A percentile compares a stretch with the other conserved stretches of the same genome.
Evolutionary conservation across 2,888 invertebrate species (phyloP).

Genomic region (Tuta absoluta): DNA sequence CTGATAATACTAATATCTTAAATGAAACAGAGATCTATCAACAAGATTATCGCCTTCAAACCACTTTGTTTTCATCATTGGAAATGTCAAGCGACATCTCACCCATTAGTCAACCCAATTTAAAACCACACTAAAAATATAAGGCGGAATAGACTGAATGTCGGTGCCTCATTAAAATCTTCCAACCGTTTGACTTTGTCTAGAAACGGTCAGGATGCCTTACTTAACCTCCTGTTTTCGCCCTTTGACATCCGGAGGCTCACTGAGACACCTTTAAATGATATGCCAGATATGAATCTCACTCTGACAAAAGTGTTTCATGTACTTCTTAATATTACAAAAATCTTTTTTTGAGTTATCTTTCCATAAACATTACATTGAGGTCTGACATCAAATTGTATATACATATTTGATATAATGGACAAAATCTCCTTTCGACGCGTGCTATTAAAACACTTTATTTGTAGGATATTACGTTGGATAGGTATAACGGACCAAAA

Average conservation of each 20-base stretch:
- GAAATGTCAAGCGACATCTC: background rate
- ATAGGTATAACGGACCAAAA: background rate
- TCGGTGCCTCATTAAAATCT: slow-evolving; percentile 80
- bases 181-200: slow-evolving; percentile 77
- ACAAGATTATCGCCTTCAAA: too few relatives aligned
- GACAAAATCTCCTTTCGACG: too few relatives aligned
- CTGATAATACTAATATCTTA: too few relatives aligned
- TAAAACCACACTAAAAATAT: slow-evolving; percentile 43
- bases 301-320: background rate
- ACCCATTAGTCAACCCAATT: slow-evolving; percentile 29
- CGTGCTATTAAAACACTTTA: too few relatives aligned
- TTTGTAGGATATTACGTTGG: too few relatives aligned
- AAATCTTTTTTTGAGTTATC: too few relatives aligned
- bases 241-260: slow-evolving; percentile 52
- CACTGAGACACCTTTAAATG: slow-evolving; percentile 19
- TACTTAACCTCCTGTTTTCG: slow-evolving; percentile 49
- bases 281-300: background rate
- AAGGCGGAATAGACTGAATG: slow-evolving; percentile 64
- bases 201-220: slow-evolving; percentile 66
- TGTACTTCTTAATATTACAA: background rate
- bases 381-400: too few relatives aligned
- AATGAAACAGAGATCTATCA: too few relatives aligned
- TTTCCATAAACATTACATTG: too few relatives aligned
- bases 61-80: background rate
- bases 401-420: too few relatives aligned